Evolutionary conservation across 2,888 invertebrate species (phyloP).

Genomic region (Scotopteryx bipunctaria): DNA sequence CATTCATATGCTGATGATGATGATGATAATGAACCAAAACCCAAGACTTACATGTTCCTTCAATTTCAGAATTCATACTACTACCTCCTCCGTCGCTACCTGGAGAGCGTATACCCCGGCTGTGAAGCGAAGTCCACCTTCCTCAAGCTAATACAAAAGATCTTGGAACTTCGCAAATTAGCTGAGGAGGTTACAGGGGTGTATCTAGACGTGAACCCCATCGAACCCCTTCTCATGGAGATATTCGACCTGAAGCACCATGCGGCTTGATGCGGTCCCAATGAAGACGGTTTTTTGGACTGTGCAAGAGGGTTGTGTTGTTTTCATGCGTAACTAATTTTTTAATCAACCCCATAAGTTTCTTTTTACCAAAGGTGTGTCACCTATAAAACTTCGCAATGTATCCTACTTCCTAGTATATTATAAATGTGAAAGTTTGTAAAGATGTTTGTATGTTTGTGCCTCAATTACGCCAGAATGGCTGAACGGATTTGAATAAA

Average conservation of each 20-base stretch:
- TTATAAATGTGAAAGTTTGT: too few species aligned
- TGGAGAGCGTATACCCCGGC: slow-evolving; percentile 92
- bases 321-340: slow-evolving; percentile 16
- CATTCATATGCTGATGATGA: too few species aligned
- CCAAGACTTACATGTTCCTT: too few species aligned
- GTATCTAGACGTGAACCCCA: slow-evolving; percentile 96
- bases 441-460: too few species aligned
- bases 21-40: too few species aligned
- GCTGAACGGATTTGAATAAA: too few species aligned
- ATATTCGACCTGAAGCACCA: slow-evolving; percentile 95
- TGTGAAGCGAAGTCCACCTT: slow-evolving; percentile 95
- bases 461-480: too few species aligned
- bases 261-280: slow-evolving; percentile 37
- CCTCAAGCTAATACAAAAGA: slow-evolving; percentile 94
- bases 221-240: slow-evolving; percentile 96
- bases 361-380: too few species aligned
- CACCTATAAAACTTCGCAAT: too few species aligned
- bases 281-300: background rate
- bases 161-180: slow-evolving; percentile 93
- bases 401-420: too few species aligned
- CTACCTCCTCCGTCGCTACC: slow-evolving; percentile 91
- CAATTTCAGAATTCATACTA: slow-evolving; percentile 94
- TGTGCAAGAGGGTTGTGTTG: slow-evolving; percentile 14
- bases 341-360: too few species aligned
- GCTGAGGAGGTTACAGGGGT: slow-evolving; percentile 96